Conservation (phyloP, 2,797 vertebrate genomes). For the Oreochromis grahami region DNA sequence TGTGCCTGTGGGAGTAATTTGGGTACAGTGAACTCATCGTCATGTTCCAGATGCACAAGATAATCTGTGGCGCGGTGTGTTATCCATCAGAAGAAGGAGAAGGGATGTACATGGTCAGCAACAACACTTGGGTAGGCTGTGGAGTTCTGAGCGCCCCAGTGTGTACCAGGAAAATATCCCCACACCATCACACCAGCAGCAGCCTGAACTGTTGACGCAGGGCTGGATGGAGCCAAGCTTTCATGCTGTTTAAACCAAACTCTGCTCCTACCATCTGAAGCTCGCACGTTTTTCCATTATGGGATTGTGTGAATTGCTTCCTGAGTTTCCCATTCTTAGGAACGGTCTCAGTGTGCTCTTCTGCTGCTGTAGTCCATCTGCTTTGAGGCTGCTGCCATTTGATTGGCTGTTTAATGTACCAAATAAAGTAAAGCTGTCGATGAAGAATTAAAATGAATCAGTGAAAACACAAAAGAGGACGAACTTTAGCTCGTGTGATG, state of each 20-base stretch:
- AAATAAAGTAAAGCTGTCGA: not conserved
- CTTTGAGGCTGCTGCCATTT: not conserved
- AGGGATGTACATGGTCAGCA: not conserved
- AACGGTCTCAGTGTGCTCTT: not conserved
- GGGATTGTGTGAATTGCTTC: not conserved
- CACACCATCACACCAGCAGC: not conserved
- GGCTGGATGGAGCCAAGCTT: fast-evolving
- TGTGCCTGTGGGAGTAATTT: not conserved
- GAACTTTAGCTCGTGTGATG: not conserved
- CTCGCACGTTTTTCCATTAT: not conserved
- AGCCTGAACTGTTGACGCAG: fast-evolving
- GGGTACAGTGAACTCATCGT: not conserved
- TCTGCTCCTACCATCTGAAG: not conserved
- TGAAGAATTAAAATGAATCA: not conserved
- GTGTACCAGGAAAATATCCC: not conserved
- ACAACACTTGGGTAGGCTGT: not conserved
- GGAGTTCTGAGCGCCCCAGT: fast-evolving
- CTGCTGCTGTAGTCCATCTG: not conserved
- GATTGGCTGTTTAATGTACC: not conserved
- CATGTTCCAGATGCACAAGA: not conserved
- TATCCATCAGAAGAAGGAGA: not conserved
- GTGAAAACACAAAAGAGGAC: not conserved
- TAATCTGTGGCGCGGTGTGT: not conserved
- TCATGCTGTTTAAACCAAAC: not conserved
- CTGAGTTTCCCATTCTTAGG: not conserved